Conservation (phyloP, 2,888 invertebrate genomes). For the Mythimna pallens region DNA sequence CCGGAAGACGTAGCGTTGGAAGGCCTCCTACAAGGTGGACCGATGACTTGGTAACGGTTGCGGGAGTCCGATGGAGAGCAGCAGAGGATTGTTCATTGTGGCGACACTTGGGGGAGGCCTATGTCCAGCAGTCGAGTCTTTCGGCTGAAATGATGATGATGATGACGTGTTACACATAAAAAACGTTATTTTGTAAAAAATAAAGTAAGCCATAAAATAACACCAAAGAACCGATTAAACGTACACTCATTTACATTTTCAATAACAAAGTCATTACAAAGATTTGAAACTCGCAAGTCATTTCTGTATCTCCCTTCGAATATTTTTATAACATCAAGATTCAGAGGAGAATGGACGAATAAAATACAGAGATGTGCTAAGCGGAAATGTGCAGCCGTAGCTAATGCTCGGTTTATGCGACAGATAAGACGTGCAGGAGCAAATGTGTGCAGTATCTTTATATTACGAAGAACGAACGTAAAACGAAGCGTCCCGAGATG, state of each 20-base stretch:
- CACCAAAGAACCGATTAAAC: slow-evolving; percentile 13
- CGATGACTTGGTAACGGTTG: too few relatives aligned
- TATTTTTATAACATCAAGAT: slow-evolving; percentile 66
- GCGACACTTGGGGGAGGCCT: too few relatives aligned
- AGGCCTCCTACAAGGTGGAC: too few relatives aligned
- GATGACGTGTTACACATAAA: too few relatives aligned
- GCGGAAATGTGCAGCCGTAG: slow-evolving; percentile 81
- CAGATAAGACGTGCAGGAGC: slow-evolving; percentile 80
- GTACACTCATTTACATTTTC: slow-evolving; percentile 17
- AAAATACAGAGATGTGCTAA: slow-evolving; percentile 77
- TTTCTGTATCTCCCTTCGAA: slow-evolving; percentile 61
- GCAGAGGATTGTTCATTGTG: too few relatives aligned
- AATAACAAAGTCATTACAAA: slow-evolving; percentile 39
- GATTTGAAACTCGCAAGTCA: slow-evolving; percentile 11
- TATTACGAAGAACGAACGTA: slow-evolving; percentile 63
- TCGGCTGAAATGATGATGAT: too few relatives aligned
- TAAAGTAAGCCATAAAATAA: too few relatives aligned
- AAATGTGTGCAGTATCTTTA: slow-evolving; percentile 84
- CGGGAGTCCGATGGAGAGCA: too few relatives aligned
- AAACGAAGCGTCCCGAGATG: slow-evolving; percentile 51
- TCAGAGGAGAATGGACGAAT: slow-evolving; percentile 79
- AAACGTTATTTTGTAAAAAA: not conserved
- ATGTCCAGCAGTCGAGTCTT: too few relatives aligned
- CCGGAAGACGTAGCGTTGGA: too few relatives aligned
- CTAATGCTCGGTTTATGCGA: slow-evolving; percentile 86